Evolutionary conservation across 2,888 invertebrate species (phyloP).

Genomic region (Cheilosia variabilis): DNA sequence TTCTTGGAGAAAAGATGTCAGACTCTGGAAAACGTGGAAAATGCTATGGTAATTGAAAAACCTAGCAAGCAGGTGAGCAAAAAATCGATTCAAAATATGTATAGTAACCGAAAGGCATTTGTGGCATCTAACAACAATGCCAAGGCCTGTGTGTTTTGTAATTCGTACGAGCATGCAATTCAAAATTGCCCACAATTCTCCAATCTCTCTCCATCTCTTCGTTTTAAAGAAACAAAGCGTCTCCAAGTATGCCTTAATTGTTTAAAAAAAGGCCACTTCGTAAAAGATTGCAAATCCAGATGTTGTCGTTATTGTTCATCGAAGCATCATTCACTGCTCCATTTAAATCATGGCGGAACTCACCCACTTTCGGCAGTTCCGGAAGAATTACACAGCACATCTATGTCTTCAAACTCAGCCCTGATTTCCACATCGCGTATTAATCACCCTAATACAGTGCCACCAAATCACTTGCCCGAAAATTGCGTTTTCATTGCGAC

Average conservation of each 20-base stretch:
- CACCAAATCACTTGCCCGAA: background rate
- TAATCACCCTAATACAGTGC: background rate
- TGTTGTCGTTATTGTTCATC: conserved; percentile 13
- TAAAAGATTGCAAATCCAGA: conserved; percentile 19
- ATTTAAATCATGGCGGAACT: background rate
- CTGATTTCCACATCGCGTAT: conserved; percentile 4
- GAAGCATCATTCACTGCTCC: conserved; percentile 8
- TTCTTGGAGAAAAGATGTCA: conserved; percentile 17
- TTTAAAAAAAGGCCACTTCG: background rate
- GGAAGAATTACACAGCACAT: background rate
- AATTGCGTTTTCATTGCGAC: conserved; percentile 4
- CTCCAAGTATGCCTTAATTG: no score
- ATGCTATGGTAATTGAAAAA: conserved; percentile 23
- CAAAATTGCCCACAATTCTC: conserved; percentile 3
- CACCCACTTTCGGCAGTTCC: background rate
- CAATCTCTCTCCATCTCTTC: conserved; percentile 7
- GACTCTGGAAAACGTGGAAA: conserved; percentile 30
- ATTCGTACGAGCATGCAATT: conserved; percentile 21
- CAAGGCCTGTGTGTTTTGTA: background rate
- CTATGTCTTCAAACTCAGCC: background rate
- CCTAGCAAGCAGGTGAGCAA: conserved; percentile 34
- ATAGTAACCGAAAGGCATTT: conserved; percentile 3
- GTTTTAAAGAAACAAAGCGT: background rate
- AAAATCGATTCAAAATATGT: background rate
- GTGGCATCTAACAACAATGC: conserved; percentile 7